These are phyloP conservation scores for Onychostruthus taczanowskii DNA, from an alignment of 2,113 vertebrate species.

Conservation along the genomic window DNA sequence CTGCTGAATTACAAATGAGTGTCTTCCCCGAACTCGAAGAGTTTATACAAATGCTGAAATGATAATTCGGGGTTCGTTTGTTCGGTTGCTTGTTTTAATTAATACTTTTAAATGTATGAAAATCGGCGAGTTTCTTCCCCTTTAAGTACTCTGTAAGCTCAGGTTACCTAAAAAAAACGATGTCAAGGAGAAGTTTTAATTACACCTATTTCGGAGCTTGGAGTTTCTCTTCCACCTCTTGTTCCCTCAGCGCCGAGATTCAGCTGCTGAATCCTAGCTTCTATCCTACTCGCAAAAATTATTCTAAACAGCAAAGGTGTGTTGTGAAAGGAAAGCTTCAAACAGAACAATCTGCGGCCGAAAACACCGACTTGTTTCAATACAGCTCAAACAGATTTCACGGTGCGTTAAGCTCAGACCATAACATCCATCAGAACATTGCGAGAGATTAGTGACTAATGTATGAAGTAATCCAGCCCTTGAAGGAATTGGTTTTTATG, in stretches of 20 bases:
- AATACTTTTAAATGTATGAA: neutral
- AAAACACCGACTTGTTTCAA: neutral
- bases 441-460: constrained; percentile 62
- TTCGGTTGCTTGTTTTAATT: neutral
- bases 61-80: neutral
- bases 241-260: neutral
- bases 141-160: neutral
- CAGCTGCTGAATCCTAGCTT: neutral
- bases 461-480: constrained; percentile 61
- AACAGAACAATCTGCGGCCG: neutral
- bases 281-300: neutral
- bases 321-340: neutral
- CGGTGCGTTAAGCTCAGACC: constrained; percentile 41
- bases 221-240: neutral
- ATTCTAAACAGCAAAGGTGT: neutral
- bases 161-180: neutral
- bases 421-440: constrained; percentile 45
- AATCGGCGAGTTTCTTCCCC: neutral
- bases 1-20: neutral
- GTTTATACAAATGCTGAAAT: neutral
- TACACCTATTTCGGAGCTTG: neutral
- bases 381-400: constrained; percentile 45
- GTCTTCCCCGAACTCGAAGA: neutral
- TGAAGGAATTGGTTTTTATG: constrained; percentile 58
- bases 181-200: neutral